Evolutionary conservation across 2,797 vertebrate species (phyloP).

Genomic region (Geotrypetes seraphini): DNA sequence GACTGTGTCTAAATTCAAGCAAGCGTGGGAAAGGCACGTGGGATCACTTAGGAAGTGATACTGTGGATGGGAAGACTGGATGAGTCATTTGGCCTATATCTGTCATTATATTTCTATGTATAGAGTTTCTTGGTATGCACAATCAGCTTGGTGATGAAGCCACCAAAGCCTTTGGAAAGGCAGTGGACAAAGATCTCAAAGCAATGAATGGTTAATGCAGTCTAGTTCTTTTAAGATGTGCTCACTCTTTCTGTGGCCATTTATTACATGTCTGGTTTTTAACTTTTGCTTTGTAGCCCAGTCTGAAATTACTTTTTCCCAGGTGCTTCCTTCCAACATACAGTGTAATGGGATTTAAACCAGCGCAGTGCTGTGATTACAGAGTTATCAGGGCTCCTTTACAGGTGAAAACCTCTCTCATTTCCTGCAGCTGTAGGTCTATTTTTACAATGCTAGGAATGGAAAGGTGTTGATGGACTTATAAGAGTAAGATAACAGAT

Average conservation of each 20-base stretch:
- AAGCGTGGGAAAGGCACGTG: too few species aligned
- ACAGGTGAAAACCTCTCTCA: neutral
- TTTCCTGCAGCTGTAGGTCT: neutral
- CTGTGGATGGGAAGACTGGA: too few species aligned
- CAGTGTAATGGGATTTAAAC: neutral
- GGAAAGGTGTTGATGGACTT: neutral
- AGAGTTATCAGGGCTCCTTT: neutral
- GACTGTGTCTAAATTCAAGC: too few species aligned
- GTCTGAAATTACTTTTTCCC: constrained; percentile 2
- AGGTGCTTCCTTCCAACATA: constrained; percentile 22
- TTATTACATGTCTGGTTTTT: neutral
- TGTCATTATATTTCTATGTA: too few species aligned
- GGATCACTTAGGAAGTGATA: too few species aligned
- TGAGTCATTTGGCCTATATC: too few species aligned
- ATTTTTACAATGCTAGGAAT: constrained; percentile 3
- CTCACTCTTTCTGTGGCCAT: neutral
- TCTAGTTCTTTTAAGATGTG: neutral
- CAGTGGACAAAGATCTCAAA: too few species aligned
- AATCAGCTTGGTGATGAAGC: neutral
- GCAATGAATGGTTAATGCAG: rapidly evolving
- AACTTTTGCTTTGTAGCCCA: neutral
- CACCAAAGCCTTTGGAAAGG: too few species aligned
- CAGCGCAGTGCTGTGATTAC: neutral
- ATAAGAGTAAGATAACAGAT: neutral
- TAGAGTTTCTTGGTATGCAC: too few species aligned